Evolutionary conservation across 2,888 invertebrate genomes (phyloP).

Genomic region (Aphodius sticticus): DNA sequence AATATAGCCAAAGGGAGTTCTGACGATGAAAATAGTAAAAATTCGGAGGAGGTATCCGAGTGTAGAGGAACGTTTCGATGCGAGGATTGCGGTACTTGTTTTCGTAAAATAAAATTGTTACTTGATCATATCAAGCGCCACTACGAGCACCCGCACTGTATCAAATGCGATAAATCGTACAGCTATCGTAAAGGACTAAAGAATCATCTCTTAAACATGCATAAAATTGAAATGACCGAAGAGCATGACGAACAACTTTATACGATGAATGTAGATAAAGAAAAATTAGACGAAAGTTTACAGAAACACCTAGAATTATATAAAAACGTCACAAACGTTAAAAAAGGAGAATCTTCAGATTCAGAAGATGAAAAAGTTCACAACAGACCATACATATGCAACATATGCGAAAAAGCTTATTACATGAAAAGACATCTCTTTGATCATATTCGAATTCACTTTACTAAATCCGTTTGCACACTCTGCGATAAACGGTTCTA

Average conservation of each 20-base stretch:
- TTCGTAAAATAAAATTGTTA: neutral
- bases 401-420: neutral
- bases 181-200: neutral
- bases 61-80: neutral
- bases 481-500: conserved; percentile 14
- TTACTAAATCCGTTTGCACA: neutral
- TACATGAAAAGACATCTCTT: neutral
- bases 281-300: neutral
- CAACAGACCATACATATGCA: neutral
- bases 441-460: neutral
- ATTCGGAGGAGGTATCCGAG: no score
- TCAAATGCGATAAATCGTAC: neutral
- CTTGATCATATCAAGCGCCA: neutral
- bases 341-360: neutral
- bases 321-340: neutral
- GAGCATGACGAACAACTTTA: neutral
- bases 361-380: neutral
- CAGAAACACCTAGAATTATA: neutral
- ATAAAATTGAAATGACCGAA: neutral
- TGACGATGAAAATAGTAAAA: no score
- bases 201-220: neutral
- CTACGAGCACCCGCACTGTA: neutral
- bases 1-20: no score
- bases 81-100: neutral
- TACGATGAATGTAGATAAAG: neutral